A percentile compares a stretch with the other conserved stretches of the same genome.
Evolutionary conservation across 2,113 vertebrate genomes (phyloP).

Genomic region (Sebastes fasciatus): DNA sequence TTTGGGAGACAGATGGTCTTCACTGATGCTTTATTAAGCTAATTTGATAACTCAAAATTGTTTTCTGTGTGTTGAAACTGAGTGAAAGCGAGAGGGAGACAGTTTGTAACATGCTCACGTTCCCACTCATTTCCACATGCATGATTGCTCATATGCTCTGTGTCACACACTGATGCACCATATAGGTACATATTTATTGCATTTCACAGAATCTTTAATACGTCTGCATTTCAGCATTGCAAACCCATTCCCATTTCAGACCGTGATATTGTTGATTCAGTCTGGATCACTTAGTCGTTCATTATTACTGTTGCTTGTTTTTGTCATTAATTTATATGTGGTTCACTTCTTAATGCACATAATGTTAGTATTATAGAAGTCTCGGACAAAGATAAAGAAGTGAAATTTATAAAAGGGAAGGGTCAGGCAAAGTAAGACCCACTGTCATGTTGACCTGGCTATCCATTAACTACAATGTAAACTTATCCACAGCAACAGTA

Average conservation of each 20-base stretch:
- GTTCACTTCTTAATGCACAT: neutral
- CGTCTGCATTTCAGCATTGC: no score
- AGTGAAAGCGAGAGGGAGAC: slow-evolving; percentile 10
- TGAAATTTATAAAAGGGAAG: neutral
- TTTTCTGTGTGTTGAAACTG: slow-evolving; percentile 40
- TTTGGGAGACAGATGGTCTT: slow-evolving; percentile 46
- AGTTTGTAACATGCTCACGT: slow-evolving; percentile 31
- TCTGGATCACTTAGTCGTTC: neutral
- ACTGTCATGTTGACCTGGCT: neutral
- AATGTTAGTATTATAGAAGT: neutral
- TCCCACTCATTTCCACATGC: slow-evolving; percentile 29
- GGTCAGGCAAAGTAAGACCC: neutral
- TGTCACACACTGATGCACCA: neutral
- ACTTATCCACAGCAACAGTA: no score
- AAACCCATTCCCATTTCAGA: no score
- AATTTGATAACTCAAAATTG: slow-evolving; percentile 37
- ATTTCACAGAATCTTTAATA: no score
- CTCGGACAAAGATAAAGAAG: neutral
- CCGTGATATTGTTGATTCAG: no score
- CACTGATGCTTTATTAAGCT: slow-evolving; percentile 50
- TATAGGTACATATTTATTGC: no score
- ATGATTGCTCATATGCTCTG: neutral
- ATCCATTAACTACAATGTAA: no score
- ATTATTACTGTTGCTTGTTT: neutral
- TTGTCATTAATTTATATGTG: neutral